Conservation (phyloP, 2,113 vertebrate genomes). For the Periophthalmodon schlosseri region DNA sequence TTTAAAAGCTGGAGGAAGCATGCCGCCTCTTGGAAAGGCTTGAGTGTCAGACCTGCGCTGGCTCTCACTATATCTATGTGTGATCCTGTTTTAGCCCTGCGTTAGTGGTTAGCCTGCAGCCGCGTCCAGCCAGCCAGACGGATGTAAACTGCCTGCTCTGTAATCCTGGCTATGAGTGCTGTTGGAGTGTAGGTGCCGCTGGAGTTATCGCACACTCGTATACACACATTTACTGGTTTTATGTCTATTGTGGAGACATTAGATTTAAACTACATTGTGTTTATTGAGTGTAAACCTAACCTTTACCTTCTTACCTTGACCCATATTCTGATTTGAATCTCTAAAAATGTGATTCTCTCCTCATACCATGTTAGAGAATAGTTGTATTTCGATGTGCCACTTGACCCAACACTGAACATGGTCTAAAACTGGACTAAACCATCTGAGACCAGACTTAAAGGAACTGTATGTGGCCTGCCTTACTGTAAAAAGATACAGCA, state of each 20-base stretch:
- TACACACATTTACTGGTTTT: background rate
- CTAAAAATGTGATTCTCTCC: background rate
- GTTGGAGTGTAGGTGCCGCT: slow-evolving; percentile 61
- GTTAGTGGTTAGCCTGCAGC: slow-evolving; percentile 55
- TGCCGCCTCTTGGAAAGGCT: slow-evolving; percentile 3
- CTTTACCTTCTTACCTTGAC: background rate
- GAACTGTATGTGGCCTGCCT: too few relatives aligned
- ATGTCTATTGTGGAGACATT: background rate
- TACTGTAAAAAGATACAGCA: too few relatives aligned
- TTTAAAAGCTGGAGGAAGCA: background rate
- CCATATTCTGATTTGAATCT: background rate
- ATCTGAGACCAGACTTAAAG: too few relatives aligned
- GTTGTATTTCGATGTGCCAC: too few relatives aligned
- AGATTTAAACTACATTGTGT: background rate
- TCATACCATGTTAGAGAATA: background rate
- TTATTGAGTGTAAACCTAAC: background rate
- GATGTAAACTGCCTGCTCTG: slow-evolving; percentile 60
- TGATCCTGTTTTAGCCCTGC: slow-evolving; percentile 12
- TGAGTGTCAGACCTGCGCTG: slow-evolving; percentile 29
- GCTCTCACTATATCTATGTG: slow-evolving; percentile 35
- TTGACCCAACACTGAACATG: too few relatives aligned
- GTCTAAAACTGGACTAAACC: too few relatives aligned
- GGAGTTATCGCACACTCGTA: slow-evolving; percentile 48
- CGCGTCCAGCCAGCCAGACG: slow-evolving; percentile 49
- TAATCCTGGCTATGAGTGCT: slow-evolving; percentile 56